phyloP scores from a whole-genome alignment of 2,888 invertebrate species.

The Buathra laborator region DNA sequence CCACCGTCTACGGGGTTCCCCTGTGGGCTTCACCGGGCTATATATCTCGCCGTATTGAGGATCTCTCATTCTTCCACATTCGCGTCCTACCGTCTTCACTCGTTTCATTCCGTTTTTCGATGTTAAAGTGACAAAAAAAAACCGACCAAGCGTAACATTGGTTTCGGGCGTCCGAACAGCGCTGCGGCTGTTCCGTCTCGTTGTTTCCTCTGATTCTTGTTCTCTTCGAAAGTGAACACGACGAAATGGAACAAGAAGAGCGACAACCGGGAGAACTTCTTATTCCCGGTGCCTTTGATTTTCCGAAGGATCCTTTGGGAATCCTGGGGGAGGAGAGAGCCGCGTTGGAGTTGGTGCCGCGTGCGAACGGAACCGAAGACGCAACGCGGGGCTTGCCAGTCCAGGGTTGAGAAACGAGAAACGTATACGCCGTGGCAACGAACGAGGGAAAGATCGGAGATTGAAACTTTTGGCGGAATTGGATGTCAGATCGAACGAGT shows the following conservation, averaged over 20 bases:
- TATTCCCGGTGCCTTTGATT: conserved; percentile 76
- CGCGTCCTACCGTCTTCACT: conserved; percentile 12
- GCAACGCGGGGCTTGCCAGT: conserved; percentile 43
- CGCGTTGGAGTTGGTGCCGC: conserved; percentile 40
- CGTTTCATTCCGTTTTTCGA: conserved; percentile 45
- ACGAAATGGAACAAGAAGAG: conserved; percentile 21
- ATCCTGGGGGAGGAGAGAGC: conserved; percentile 61
- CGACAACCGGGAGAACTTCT: conserved; percentile 72
- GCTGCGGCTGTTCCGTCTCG: conserved; percentile 25
- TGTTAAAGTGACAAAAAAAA: conserved; percentile 60
- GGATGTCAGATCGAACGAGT: conserved; percentile 79
- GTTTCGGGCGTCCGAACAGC: conserved; percentile 45
- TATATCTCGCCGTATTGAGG: conserved; percentile 21
- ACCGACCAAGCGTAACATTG: conserved; percentile 70
- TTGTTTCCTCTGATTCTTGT: conserved; percentile 18
- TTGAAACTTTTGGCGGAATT: conserved; percentile 81
- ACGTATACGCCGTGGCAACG: conserved; percentile 62
- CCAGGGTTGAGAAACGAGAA: conserved; percentile 29
- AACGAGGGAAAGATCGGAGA: conserved; percentile 76
- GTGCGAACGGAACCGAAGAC: conserved; percentile 35
- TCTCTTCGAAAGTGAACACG: conserved; percentile 43
- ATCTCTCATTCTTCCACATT: conserved; percentile 30
- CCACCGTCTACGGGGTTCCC: conserved; percentile 9
- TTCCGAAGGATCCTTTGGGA: conserved; percentile 73
- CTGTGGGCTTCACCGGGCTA: conserved; percentile 5